Percentiles rank a stretch among this genome's conserved stretches.
These are phyloP conservation scores for Salticus scenicus DNA, from an alignment of 2,888 invertebrate genomes.

Conservation along the genomic window DNA sequence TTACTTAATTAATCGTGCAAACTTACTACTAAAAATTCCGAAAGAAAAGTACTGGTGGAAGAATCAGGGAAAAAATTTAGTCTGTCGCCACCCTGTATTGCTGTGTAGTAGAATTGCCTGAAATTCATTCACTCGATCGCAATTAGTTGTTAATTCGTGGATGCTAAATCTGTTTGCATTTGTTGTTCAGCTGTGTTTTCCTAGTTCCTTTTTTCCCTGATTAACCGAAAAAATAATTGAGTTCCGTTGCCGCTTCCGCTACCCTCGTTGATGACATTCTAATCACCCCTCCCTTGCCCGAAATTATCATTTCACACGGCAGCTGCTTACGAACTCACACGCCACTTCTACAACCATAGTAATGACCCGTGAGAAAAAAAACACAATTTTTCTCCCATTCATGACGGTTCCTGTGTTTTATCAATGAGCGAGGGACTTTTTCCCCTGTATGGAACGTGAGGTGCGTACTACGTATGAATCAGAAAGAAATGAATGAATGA, in stretches of 20 bases:
- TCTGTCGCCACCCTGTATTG: no score
- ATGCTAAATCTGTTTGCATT: no score
- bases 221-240: constrained; percentile 22
- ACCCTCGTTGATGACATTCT: constrained; percentile 63
- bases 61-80: no score
- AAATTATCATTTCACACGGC: constrained; percentile 65
- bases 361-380: constrained; percentile 57
- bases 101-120: no score
- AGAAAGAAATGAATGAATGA: constrained; percentile 6
- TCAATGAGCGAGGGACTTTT: constrained; percentile 20
- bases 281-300: not conserved
- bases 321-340: constrained; percentile 40
- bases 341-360: constrained; percentile 9
- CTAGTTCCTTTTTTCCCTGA: not conserved
- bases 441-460: constrained; percentile 45
- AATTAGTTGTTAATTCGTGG: no score
- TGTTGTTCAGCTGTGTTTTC: no score
- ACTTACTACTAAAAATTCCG: no score
- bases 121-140: no score
- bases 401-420: constrained; percentile 22
- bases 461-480: constrained; percentile 16
- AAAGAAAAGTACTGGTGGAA: no score
- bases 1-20: no score
- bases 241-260: constrained; percentile 61
- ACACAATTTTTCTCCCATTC: constrained; percentile 19